These are phyloP conservation scores for Romanogobio albipinnatus DNA, from an alignment of 2,113 vertebrate genomes.

Conservation along the genomic window DNA sequence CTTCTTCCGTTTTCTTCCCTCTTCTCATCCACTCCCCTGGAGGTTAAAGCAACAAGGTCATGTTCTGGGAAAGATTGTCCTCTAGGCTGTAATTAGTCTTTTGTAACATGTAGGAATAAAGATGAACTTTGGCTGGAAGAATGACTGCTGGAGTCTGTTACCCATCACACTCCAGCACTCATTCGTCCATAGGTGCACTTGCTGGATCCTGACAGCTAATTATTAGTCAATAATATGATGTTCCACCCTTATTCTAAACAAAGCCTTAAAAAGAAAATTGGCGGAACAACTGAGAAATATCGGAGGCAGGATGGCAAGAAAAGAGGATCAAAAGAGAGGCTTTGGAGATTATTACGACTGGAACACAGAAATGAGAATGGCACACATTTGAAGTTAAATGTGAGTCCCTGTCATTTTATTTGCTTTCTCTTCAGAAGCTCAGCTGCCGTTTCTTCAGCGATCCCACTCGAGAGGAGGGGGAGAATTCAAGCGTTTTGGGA, in stretches of 20 bases:
- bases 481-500: conserved; percentile 70
- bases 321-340: conserved; percentile 25
- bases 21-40: conserved; percentile 62
- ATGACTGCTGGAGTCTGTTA: conserved; percentile 52
- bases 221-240: conserved; percentile 42
- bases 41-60: conserved; percentile 71
- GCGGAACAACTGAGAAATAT: not conserved
- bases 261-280: conserved; percentile 13
- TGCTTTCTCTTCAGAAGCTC: conserved; percentile 63
- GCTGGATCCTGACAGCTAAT: conserved; percentile 45
- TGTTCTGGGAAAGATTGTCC: conserved; percentile 75
- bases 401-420: conserved; percentile 59
- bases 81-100: conserved; percentile 77
- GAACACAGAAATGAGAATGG: conserved; percentile 58
- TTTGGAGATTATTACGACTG: conserved; percentile 64
- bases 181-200: conserved; percentile 6
- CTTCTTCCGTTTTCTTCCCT: conserved; percentile 53
- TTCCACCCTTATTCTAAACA: not conserved
- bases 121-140: conserved; percentile 67
- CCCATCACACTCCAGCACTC: not conserved
- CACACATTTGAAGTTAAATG: conserved; percentile 67
- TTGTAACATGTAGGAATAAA: conserved; percentile 69
- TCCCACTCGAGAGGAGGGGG: conserved; percentile 71
- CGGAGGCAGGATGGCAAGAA: not conserved
- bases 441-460: conserved; percentile 65